Evolutionary conservation across 1,140 invertebrate genomes (phyloP).

Genomic region (Venturia canescens): DNA sequence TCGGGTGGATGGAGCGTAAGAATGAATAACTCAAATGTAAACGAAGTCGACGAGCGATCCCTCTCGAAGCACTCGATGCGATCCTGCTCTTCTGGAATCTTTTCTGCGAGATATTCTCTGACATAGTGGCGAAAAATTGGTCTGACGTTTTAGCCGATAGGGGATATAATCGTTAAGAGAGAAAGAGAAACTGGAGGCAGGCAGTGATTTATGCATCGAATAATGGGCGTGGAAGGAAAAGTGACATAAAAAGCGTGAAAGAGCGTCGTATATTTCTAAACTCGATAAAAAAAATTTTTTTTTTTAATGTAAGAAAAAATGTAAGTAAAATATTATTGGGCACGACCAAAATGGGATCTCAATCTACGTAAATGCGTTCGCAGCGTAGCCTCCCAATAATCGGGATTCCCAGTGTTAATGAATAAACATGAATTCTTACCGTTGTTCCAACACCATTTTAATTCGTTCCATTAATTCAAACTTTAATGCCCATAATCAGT

Average conservation of each 20-base stretch:
- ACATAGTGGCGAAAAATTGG: slow-evolving; percentile 34
- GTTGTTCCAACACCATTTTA: slow-evolving; percentile 17
- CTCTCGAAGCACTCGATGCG: too few relatives aligned
- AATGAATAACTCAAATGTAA: too few relatives aligned
- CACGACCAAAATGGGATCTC: background rate
- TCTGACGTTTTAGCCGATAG: slow-evolving; percentile 40
- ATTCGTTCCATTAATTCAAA: too few relatives aligned
- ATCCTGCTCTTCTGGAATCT: background rate
- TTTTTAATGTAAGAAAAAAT: background rate
- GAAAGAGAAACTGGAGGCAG: slow-evolving; percentile 41
- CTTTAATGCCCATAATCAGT: slow-evolving; percentile 15
- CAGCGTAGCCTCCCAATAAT: slow-evolving; percentile 9
- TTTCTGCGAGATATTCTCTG: background rate
- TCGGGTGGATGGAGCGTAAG: too few relatives aligned
- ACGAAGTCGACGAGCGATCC: too few relatives aligned
- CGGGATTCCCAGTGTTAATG: background rate
- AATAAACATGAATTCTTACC: slow-evolving; percentile 1
- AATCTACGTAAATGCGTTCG: slow-evolving; percentile 2
- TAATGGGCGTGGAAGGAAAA: slow-evolving; percentile 28
- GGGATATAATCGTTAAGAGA: slow-evolving; percentile 28
- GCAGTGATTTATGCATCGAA: slow-evolving; percentile 38
- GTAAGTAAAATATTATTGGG: background rate
- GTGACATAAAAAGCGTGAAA: slow-evolving; percentile 20
- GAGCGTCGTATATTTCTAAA: background rate
- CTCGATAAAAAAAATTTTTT: background rate